Percentiles rank a stretch among this genome's conserved stretches.
Evolutionary conservation across 2,113 vertebrate genomes (phyloP).

Genomic region (Megaceryle torquata): DNA sequence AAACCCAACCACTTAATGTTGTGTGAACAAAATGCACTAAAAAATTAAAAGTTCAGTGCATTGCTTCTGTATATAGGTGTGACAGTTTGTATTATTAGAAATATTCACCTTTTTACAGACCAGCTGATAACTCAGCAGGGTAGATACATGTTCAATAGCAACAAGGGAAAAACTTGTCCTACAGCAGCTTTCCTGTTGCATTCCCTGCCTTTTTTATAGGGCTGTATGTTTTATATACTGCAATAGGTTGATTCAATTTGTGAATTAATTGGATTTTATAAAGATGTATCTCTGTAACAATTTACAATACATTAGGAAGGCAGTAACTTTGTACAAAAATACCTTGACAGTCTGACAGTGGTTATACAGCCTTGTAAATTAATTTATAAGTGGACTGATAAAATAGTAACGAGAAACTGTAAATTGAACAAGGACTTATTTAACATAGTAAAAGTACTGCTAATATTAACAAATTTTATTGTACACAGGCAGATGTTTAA

Average conservation of each 20-base stretch:
- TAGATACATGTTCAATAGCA: background rate
- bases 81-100: background rate
- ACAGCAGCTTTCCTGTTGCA: background rate
- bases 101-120: too few species aligned
- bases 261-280: background rate
- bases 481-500: constrained; percentile 8
- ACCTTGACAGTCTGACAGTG: background rate
- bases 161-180: background rate
- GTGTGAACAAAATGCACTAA: background rate
- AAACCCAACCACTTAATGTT: background rate
- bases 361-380: constrained; percentile 42
- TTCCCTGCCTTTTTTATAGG: background rate
- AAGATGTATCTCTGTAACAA: background rate
- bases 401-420: background rate
- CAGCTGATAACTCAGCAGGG: background rate
- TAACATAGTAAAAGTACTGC: constrained; percentile 32
- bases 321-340: background rate
- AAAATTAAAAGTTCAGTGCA: background rate
- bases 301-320: background rate
- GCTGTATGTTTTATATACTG: background rate
- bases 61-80: background rate
- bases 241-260: background rate
- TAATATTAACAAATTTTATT: background rate
- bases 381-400: constrained; percentile 53
- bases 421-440: constrained; percentile 30